Evolutionary conservation across 1,140 invertebrate species (phyloP).

Genomic region (Drosophila erecta): DNA sequence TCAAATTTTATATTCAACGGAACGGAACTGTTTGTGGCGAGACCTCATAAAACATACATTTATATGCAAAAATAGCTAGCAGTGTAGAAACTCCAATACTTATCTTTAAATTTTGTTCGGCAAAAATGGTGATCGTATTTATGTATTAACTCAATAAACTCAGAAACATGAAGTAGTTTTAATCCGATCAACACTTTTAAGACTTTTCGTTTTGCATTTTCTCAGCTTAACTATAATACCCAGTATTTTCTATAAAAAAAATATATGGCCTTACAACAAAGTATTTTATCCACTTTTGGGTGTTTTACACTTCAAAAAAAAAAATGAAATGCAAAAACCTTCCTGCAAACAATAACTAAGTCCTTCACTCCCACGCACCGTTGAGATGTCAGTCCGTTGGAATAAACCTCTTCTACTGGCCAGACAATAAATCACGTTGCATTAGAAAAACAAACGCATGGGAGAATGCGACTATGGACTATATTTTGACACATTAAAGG

Average conservation of each 20-base stretch:
- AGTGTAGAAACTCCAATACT: background rate
- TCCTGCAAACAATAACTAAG: background rate
- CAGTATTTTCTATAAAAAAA: constrained; percentile 19
- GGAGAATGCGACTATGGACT: constrained; percentile 43
- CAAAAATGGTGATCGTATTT: too few species aligned
- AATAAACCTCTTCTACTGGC: constrained; percentile 12
- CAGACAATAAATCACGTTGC: constrained; percentile 78
- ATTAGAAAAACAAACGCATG: constrained; percentile 54
- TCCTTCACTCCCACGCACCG: constrained; percentile 61
- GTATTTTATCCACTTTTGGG: constrained; percentile 9
- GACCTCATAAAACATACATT: background rate
- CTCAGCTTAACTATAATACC: background rate
- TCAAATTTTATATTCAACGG: constrained; percentile 8
- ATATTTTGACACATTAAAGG: constrained; percentile 82
- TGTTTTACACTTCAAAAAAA: constrained; percentile 23
- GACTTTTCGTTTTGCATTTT: background rate
- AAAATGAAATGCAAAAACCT: constrained; percentile 4
- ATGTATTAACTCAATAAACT: background rate
- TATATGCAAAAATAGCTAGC: too few species aligned
- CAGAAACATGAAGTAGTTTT: too few species aligned
- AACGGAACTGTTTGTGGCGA: constrained; percentile 44
- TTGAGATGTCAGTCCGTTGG: constrained; percentile 25
- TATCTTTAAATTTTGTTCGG: background rate
- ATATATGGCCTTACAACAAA: constrained; percentile 37
- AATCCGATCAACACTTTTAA: background rate